Percentiles rank a stretch among this genome's conserved stretches.
Conservation (phyloP, 2,888 invertebrate genomes). For the Acronicta aceris region DNA sequence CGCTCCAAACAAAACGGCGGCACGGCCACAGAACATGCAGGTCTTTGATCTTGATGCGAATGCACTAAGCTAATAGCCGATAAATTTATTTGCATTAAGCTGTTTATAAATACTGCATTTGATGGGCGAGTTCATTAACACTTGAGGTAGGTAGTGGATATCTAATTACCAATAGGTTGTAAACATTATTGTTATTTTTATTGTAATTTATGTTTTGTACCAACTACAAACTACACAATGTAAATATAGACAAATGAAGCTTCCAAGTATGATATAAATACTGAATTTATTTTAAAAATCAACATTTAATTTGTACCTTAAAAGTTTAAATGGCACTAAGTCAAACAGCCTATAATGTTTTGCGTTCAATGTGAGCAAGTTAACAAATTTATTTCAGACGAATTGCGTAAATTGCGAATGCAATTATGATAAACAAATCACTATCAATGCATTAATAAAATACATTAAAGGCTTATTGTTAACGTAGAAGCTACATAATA, state of each 20-base stretch:
- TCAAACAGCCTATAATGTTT: constrained; percentile 14
- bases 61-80: constrained; percentile 58
- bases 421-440: constrained; percentile 13
- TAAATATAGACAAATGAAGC: constrained; percentile 31
- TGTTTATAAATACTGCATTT: constrained; percentile 56
- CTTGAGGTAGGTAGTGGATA: constrained; percentile 23
- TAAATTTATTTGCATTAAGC: constrained; percentile 46
- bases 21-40: constrained; percentile 57
- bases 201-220: constrained; percentile 1
- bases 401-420: constrained; percentile 20
- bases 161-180: constrained; percentile 34
- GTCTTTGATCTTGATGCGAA: constrained; percentile 74
- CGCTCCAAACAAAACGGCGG: constrained; percentile 70
- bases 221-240: neutral
- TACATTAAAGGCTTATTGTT: constrained; percentile 14
- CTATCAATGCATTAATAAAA: constrained; percentile 12
- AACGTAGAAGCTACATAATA: constrained; percentile 1
- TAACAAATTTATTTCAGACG: constrained; percentile 11
- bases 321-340: constrained; percentile 22
- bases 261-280: constrained; percentile 9
- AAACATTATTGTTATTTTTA: constrained; percentile 23
- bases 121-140: constrained; percentile 38
- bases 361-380: constrained; percentile 20
- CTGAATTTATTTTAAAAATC: constrained; percentile 33
- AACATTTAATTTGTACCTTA: neutral